These are phyloP conservation scores for Echinops telfairi DNA, from an alignment of 2,113 vertebrate genomes.

Conservation along the genomic window DNA sequence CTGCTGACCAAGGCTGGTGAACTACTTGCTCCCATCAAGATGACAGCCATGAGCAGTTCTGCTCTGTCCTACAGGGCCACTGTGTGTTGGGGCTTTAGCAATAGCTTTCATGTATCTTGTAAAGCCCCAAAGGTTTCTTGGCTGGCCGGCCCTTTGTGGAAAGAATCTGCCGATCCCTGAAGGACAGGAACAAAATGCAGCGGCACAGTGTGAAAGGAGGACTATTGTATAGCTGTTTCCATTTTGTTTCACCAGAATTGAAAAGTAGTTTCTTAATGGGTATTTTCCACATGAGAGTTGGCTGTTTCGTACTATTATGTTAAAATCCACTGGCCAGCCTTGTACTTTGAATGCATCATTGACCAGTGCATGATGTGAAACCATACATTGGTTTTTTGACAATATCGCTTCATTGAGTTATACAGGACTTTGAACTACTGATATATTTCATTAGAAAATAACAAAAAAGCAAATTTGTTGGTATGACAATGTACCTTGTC, in stretches of 20 bases:
- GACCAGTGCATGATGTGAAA: slow-evolving; percentile 17
- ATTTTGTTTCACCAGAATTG: slow-evolving; percentile 19
- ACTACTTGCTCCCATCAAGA: not conserved
- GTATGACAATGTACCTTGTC: not conserved
- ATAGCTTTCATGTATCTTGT: no score
- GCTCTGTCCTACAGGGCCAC: not conserved
- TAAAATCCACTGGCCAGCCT: slow-evolving; percentile 28
- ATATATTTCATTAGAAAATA: slow-evolving; percentile 21
- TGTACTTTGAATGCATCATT: slow-evolving; percentile 40
- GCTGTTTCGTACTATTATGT: slow-evolving; percentile 22
- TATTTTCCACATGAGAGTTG: slow-evolving; percentile 1
- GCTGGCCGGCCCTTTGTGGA: not conserved
- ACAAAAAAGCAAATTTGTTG: not conserved
- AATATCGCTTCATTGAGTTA: slow-evolving; percentile 45
- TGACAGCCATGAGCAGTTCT: not conserved
- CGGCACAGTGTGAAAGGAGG: not conserved
- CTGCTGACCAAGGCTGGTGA: not conserved
- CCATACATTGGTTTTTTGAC: slow-evolving; percentile 37
- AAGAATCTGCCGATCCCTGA: not conserved
- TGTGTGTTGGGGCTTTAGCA: not conserved
- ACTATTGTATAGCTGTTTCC: not conserved
- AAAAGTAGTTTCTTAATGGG: slow-evolving; percentile 52
- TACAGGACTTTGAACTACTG: slow-evolving; percentile 1
- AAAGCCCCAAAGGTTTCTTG: no score
- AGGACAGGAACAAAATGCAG: not conserved